phyloP scores from a whole-genome alignment of 1,140 invertebrate species.

The Aricia agestis region DNA sequence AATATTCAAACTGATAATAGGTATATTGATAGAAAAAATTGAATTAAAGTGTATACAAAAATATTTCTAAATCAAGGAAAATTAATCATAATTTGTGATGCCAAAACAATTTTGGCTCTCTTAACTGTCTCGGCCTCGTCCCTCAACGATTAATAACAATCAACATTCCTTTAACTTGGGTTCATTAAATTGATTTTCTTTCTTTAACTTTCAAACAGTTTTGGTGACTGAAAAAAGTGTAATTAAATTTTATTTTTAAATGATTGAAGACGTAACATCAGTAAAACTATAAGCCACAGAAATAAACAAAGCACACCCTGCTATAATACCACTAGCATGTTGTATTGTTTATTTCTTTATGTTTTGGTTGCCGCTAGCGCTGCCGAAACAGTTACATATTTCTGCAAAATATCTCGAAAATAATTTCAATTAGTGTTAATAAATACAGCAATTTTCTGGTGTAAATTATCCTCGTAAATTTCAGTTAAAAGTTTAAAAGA shows the following conservation, averaged over 20 bases:
- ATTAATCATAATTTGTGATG: conserved; percentile 6
- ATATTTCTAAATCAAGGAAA: not conserved
- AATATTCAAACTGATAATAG: no score
- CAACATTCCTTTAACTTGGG: not conserved
- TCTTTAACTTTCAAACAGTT: no score
- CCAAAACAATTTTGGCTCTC: conserved; percentile 10
- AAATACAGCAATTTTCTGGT: conserved; percentile 37
- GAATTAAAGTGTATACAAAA: not conserved
- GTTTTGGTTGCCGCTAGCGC: no score
- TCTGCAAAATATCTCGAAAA: conserved; percentile 16
- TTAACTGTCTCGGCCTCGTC: not conserved
- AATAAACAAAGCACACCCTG: no score
- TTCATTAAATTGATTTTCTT: not conserved
- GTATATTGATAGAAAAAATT: not conserved
- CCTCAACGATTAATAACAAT: conserved; percentile 8
- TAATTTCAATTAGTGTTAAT: conserved; percentile 25
- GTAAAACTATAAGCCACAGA: no score
- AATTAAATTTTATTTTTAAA: no score
- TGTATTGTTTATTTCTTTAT: no score
- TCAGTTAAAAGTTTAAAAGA: conserved; percentile 60
- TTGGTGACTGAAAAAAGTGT: no score
- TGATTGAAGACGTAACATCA: no score
- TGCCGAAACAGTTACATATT: not conserved
- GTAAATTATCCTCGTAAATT: conserved; percentile 60
- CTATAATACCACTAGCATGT: no score